These are phyloP conservation scores for Hippopotamyrus pictus DNA, from an alignment of 2,797 vertebrate genomes.

Conservation along the genomic window DNA sequence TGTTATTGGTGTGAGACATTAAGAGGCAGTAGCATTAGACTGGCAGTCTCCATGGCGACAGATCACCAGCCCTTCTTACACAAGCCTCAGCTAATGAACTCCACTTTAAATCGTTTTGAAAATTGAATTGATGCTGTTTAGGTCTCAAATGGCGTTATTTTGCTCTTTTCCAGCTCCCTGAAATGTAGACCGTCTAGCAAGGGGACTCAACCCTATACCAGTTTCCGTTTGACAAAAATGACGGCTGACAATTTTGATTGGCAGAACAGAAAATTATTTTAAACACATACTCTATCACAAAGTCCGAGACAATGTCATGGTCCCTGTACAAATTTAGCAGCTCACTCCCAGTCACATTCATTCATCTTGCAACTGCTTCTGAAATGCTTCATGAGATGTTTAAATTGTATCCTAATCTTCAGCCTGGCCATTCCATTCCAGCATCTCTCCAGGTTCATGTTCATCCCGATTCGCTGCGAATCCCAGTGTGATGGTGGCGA, in stretches of 20 bases:
- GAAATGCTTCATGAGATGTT: background rate
- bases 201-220: background rate
- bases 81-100: background rate
- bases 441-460: background rate
- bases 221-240: background rate
- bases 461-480: background rate
- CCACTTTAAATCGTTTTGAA: background rate
- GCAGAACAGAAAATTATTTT: background rate
- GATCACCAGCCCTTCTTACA: background rate
- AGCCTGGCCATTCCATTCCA: background rate
- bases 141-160: background rate
- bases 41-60: background rate
- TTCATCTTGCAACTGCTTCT: background rate
- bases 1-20: background rate
- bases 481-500: background rate
- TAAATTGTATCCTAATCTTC: background rate
- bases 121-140: background rate
- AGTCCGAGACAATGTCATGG: background rate
- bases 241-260: background rate
- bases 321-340: background rate
- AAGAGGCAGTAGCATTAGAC: background rate
- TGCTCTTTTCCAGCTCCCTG: background rate
- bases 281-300: background rate
- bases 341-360: background rate
- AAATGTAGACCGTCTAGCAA: background rate